Evolutionary conservation across 2,797 vertebrate genomes (phyloP).

Genomic region (Lophius americanus): DNA sequence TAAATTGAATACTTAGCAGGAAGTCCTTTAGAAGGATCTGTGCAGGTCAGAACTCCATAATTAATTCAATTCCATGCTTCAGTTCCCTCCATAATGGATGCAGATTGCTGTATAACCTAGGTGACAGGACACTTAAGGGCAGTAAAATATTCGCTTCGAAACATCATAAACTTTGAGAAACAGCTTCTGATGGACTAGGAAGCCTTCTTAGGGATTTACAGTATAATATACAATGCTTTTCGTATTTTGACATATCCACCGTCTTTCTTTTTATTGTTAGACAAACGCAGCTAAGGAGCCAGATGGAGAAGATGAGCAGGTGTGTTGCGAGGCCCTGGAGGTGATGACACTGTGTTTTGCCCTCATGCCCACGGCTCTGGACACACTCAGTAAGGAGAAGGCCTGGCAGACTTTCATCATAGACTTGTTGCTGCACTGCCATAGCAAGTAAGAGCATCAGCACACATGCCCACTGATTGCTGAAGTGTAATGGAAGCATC

Average conservation of each 20-base stretch:
- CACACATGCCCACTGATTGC: background rate
- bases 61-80: too few relatives aligned
- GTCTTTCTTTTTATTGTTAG: slow-evolving; percentile 66
- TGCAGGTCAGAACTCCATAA: too few relatives aligned
- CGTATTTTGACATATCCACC: background rate
- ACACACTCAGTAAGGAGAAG: slow-evolving; percentile 98
- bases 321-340: slow-evolving; percentile 98
- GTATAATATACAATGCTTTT: background rate
- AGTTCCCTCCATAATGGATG: too few relatives aligned
- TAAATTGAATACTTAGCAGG: too few relatives aligned
- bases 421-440: slow-evolving; percentile 96
- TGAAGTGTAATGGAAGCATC: background rate
- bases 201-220: background rate
- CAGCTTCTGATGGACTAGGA: background rate
- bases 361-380: slow-evolving; percentile 96
- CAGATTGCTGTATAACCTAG: too few relatives aligned
- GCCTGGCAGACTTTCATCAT: slow-evolving; percentile 99
- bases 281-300: slow-evolving; percentile 96
- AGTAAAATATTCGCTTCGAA: too few relatives aligned
- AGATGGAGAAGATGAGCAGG: slow-evolving; percentile 96
- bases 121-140: too few relatives aligned
- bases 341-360: slow-evolving; percentile 99
- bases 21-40: too few relatives aligned
- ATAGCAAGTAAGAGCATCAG: slow-evolving; percentile 89
- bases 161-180: too few relatives aligned